Percentiles rank a stretch among this genome's conserved stretches.
These are phyloP conservation scores for Pedetes capensis DNA, from an alignment of 2,113 vertebrate species.

Conservation along the genomic window DNA sequence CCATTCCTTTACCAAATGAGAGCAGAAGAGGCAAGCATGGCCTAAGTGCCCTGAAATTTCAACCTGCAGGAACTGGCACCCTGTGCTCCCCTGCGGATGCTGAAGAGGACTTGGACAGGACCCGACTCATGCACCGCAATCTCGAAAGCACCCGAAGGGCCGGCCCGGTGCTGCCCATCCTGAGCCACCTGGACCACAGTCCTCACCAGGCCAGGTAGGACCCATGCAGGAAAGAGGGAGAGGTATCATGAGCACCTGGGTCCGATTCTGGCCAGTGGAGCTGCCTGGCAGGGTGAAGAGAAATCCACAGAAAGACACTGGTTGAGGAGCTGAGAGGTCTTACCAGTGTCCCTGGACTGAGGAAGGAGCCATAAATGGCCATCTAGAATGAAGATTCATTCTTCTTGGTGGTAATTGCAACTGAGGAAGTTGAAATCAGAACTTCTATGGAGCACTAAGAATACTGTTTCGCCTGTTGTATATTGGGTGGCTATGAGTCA, in stretches of 20 bases:
- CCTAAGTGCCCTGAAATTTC: not conserved
- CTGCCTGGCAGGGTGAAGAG: not conserved
- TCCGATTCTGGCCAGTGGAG: not conserved
- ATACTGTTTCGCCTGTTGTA: too few relatives aligned
- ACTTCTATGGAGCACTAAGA: not conserved
- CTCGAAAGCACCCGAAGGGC: too few relatives aligned
- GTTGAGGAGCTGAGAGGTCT: too few relatives aligned
- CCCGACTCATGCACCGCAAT: not conserved
- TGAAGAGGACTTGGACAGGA: not conserved
- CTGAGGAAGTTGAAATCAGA: not conserved
- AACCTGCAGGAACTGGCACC: not conserved
- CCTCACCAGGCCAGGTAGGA: too few relatives aligned
- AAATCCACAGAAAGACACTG: not conserved
- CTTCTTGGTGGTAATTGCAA: not conserved
- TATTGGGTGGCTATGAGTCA: too few relatives aligned
- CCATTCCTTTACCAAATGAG: not conserved
- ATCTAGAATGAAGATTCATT: not conserved
- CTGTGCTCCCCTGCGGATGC: not conserved
- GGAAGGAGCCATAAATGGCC: not conserved
- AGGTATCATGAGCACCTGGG: not conserved
- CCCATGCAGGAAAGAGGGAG: not conserved
- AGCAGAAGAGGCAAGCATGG: not conserved
- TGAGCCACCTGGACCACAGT: accelerated
- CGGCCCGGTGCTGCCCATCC: not conserved
- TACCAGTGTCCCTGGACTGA: not conserved